Percentiles rank a stretch among this genome's conserved stretches.
Conservation (phyloP, 2,113 vertebrate species). For the Colinus virginianus region DNA sequence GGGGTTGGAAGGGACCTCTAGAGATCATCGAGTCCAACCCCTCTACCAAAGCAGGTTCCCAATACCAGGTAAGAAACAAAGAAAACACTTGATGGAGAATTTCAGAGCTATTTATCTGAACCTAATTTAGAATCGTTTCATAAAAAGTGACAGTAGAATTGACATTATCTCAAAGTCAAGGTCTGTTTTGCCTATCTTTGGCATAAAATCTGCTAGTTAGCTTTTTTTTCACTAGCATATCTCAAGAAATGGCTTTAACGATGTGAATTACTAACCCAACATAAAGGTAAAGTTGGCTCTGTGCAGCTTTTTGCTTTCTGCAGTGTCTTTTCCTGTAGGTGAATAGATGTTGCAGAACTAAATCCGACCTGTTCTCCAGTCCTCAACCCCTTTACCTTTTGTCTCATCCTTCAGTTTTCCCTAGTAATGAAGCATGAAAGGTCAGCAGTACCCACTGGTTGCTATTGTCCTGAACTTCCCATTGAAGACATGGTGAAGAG, state of each 20-base stretch:
- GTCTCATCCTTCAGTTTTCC: not conserved
- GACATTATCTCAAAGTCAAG: not conserved
- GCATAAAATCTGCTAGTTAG: not conserved
- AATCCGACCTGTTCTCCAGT: not conserved
- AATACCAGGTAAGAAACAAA: not conserved
- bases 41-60: no score
- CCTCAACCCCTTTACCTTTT: constrained; percentile 4
- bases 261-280: not conserved
- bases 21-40: no score
- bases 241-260: not conserved
- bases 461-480: not conserved
- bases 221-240: not conserved
- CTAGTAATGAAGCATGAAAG: not conserved
- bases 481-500: constrained; percentile 12
- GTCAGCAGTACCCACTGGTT: constrained; percentile 17
- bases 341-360: not conserved
- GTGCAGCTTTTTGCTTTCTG: not conserved
- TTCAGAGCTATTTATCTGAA: not conserved
- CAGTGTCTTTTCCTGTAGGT: not conserved
- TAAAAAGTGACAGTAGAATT: not conserved
- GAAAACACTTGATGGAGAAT: not conserved
- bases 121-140: not conserved
- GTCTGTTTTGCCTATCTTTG: not conserved
- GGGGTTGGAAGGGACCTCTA: no score
- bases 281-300: not conserved